A percentile compares a stretch with the other conserved stretches of the same genome.
Conservation (phyloP, 2,113 vertebrate species). For the Myrmophylax atrothorax region DNA sequence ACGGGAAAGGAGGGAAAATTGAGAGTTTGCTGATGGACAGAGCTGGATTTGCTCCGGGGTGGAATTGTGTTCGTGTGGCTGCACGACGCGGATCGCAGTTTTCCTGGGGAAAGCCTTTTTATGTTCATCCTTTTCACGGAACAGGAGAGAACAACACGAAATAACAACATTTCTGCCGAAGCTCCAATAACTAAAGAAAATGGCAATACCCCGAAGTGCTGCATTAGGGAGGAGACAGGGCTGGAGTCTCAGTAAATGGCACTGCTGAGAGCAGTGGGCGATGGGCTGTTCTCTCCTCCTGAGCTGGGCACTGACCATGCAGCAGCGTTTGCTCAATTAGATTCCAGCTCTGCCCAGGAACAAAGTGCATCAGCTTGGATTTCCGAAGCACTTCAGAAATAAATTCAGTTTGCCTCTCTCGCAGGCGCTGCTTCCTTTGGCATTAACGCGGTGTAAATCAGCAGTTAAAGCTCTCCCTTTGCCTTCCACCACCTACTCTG, state of each 20-base stretch:
- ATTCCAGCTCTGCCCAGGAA: conserved; percentile 34
- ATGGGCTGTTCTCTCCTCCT: conserved; percentile 1
- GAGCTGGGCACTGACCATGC: neutral
- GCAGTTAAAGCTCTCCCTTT: neutral
- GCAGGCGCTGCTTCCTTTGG: neutral
- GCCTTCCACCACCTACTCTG: neutral
- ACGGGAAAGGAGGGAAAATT: no score
- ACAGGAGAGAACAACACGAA: neutral
- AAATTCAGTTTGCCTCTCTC: neutral
- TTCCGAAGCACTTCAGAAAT: conserved; percentile 8
- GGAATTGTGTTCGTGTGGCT: neutral
- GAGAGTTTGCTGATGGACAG: neutral
- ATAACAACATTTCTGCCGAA: neutral
- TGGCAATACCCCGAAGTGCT: neutral
- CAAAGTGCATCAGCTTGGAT: neutral
- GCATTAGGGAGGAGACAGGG: neutral
- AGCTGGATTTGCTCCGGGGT: neutral
- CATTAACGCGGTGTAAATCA: neutral
- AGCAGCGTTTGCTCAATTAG: conserved; percentile 42
- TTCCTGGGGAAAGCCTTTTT: neutral
- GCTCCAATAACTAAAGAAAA: neutral
- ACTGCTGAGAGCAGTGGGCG: neutral
- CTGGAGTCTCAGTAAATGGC: neutral
- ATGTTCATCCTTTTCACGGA: neutral
- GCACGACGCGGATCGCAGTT: neutral